These are phyloP conservation scores for Plagiodera versicolora DNA, from an alignment of 2,888 invertebrate species.

Conservation along the genomic window DNA sequence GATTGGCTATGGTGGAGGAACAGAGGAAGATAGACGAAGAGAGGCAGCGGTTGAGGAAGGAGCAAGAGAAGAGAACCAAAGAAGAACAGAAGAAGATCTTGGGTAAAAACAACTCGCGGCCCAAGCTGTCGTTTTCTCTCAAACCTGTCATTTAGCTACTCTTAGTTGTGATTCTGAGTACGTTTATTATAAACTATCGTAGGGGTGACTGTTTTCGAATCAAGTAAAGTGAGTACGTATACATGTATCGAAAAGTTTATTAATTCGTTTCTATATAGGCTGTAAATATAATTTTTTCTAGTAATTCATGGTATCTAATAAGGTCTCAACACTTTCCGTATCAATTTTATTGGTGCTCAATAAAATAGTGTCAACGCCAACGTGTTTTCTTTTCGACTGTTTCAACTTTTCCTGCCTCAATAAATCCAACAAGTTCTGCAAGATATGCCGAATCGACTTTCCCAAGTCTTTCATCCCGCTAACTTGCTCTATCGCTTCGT, in stretches of 20 bases:
- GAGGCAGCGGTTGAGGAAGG: conserved; percentile 87
- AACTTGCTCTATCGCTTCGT: background rate
- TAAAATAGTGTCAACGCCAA: conserved; percentile 15
- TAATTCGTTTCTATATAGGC: background rate
- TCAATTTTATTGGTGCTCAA: conserved; percentile 9
- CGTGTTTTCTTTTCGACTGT: background rate
- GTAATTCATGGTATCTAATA: background rate
- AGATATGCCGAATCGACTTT: conserved; percentile 12
- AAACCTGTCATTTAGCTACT: conserved; percentile 62
- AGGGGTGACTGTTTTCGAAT: conserved; percentile 1
- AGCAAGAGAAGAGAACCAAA: conserved; percentile 88
- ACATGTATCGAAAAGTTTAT: background rate
- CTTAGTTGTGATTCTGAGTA: conserved; percentile 21
- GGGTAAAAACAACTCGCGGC: conserved; percentile 95
- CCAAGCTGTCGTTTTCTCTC: conserved; percentile 89
- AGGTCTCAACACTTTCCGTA: background rate
- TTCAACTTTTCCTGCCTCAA: conserved; percentile 14
- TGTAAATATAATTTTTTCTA: background rate
- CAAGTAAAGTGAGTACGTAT: conserved; percentile 3
- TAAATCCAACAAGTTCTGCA: conserved; percentile 15
- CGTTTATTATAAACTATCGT: conserved; percentile 2
- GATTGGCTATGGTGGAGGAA: conserved; percentile 94
- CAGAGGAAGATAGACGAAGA: conserved; percentile 96
- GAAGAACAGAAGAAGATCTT: conserved; percentile 97
- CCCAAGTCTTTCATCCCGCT: conserved; percentile 5